phyloP scores from a whole-genome alignment of 35 echinoderm and acorn worm species.

The Apostichopus californicus region DNA sequence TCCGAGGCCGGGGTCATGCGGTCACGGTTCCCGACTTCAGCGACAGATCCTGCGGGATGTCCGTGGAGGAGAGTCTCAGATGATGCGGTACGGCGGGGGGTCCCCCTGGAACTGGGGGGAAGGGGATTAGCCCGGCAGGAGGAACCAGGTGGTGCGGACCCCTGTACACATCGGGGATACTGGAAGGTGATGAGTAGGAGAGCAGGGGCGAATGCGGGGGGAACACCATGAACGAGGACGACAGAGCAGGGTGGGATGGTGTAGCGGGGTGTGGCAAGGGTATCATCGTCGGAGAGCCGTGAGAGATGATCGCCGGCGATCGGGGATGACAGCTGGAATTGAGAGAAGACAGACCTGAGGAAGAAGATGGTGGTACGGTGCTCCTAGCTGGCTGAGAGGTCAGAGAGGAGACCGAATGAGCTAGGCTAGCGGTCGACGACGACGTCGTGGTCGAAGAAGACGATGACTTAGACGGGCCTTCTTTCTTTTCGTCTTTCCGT shows the following conservation, averaged over 20 bases:
- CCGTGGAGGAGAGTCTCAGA: conserved; percentile 55
- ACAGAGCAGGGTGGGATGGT: conserved; percentile 65
- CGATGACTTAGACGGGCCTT: conserved; percentile 2
- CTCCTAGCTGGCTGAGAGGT: conserved; percentile 60
- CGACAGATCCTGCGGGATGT: conserved; percentile 85
- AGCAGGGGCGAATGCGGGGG: conserved; percentile 75
- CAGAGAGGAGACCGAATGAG: conserved; percentile 61
- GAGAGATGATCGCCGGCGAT: conserved; percentile 54
- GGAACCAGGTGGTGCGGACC: conserved; percentile 59
- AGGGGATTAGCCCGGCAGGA: conserved; percentile 67
- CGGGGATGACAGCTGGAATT: conserved; percentile 35
- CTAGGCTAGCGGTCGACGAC: conserved; percentile 15
- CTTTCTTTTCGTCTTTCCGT: conserved; percentile 30
- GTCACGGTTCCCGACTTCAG: conserved; percentile 88
- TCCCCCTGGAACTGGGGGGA: conserved; percentile 37
- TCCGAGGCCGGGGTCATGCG: conserved; percentile 37
- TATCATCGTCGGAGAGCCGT: conserved; percentile 71
- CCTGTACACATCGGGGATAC: conserved; percentile 73
- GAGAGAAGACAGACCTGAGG: conserved; percentile 51
- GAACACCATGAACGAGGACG: conserved; percentile 77
- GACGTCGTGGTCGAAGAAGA: conserved; percentile 44
- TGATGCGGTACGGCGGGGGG: conserved; percentile 48
- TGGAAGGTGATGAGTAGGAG: conserved; percentile 62
- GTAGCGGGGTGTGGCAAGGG: conserved; percentile 78
- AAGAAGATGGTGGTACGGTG: conserved; percentile 39